These are phyloP conservation scores for Gambusia holbrooki DNA, from an alignment of 2,113 vertebrate genomes.

Conservation along the genomic window DNA sequence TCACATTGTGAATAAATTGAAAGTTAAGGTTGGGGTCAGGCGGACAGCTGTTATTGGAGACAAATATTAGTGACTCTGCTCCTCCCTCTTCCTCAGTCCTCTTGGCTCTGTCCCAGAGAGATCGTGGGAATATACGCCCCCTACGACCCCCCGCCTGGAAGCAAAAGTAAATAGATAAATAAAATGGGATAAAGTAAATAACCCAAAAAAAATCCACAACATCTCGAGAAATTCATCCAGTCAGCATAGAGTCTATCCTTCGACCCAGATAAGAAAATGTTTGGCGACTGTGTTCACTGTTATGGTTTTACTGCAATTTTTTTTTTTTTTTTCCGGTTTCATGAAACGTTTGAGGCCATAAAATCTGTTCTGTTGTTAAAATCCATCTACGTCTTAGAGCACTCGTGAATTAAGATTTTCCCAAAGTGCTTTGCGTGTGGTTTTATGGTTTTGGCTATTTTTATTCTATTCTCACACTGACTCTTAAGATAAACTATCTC, in stretches of 20 bases:
- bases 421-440: background rate
- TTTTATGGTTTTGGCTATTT: background rate
- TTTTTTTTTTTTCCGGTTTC: background rate
- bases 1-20: background rate
- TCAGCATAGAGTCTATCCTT: conserved; percentile 31
- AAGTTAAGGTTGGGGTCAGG: conserved; percentile 5
- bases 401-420: background rate
- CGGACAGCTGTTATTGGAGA: conserved; percentile 14
- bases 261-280: conserved; percentile 14
- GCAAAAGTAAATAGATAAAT: conserved; percentile 54
- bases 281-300: background rate
- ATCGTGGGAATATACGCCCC: conserved; percentile 68
- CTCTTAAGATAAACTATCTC: background rate
- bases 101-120: conserved; percentile 53
- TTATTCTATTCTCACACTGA: background rate
- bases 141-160: background rate
- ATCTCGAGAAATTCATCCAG: conserved; percentile 7
- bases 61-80: conserved; percentile 39
- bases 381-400: background rate
- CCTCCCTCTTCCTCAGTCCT: conserved; percentile 14
- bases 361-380: background rate
- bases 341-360: background rate
- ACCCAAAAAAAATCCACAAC: conserved; percentile 6
- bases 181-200: conserved; percentile 42
- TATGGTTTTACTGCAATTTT: background rate